These are phyloP conservation scores for Tipula lateralis DNA, from an alignment of 2,888 invertebrate species.

Conservation along the genomic window DNA sequence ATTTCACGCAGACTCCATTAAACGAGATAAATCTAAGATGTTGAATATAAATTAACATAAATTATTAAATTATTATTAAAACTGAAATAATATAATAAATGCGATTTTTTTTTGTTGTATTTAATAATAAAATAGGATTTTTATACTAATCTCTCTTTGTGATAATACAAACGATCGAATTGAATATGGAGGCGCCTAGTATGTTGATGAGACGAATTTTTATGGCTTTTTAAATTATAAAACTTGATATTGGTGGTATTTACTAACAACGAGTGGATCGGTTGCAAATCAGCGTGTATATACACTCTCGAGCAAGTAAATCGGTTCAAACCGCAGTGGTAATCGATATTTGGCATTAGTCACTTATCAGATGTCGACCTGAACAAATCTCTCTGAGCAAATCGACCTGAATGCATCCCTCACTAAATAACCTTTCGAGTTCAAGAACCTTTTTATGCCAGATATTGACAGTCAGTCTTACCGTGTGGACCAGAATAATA, in stretches of 20 bases:
- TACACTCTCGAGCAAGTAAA: too few species aligned
- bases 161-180: not conserved
- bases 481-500: too few species aligned
- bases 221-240: not conserved
- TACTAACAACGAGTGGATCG: not conserved
- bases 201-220: not conserved
- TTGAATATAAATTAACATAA: not conserved
- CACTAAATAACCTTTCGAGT: too few species aligned
- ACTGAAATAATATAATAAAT: too few species aligned
- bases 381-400: too few species aligned
- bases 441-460: too few species aligned
- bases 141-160: constrained; percentile 15
- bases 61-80: not conserved
- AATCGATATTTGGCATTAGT: too few species aligned
- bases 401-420: too few species aligned
- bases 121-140: not conserved
- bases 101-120: not conserved
- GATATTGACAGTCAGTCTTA: too few species aligned
- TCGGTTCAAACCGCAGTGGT: too few species aligned
- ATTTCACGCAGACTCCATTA: constrained; percentile 19
- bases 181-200: constrained; percentile 5
- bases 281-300: too few species aligned
- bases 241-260: not conserved
- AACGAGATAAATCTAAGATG: constrained; percentile 12
- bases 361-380: too few species aligned